These are phyloP conservation scores for Urosaurus nigricauda DNA, from an alignment of 2,797 vertebrate genomes.

Conservation along the genomic window DNA sequence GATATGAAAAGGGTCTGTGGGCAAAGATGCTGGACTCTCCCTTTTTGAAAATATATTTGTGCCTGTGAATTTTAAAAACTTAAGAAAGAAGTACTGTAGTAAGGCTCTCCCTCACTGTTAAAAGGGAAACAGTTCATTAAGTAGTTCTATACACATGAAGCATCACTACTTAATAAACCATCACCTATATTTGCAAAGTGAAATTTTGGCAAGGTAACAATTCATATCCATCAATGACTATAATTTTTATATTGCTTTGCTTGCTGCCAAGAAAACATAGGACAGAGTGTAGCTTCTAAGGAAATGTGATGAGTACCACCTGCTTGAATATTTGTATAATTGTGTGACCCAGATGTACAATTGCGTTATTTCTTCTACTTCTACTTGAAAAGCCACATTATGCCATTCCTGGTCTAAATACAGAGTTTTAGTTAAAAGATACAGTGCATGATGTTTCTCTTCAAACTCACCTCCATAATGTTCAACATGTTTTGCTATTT, in stretches of 20 bases:
- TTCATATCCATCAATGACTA: background rate
- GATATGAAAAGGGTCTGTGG: background rate
- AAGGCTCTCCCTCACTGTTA: background rate
- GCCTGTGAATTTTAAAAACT: background rate
- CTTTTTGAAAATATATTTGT: background rate
- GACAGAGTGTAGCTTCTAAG: background rate
- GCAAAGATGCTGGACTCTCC: background rate
- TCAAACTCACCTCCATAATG: background rate
- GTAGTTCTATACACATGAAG: background rate
- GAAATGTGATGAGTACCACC: too few relatives aligned
- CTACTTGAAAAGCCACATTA: background rate
- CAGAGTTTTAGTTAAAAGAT: background rate
- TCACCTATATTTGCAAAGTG: background rate
- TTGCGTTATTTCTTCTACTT: background rate
- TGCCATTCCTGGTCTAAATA: background rate
- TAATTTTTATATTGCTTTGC: background rate
- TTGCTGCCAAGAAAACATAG: background rate
- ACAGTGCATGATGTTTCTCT: background rate
- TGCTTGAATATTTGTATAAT: too few relatives aligned
- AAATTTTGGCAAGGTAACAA: background rate
- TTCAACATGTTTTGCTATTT: background rate
- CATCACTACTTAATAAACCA: too few relatives aligned
- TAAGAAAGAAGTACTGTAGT: background rate
- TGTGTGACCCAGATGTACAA: background rate
- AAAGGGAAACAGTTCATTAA: background rate